Evolutionary conservation across 2,113 vertebrate species (phyloP).

Genomic region (Etheostoma cragini): DNA sequence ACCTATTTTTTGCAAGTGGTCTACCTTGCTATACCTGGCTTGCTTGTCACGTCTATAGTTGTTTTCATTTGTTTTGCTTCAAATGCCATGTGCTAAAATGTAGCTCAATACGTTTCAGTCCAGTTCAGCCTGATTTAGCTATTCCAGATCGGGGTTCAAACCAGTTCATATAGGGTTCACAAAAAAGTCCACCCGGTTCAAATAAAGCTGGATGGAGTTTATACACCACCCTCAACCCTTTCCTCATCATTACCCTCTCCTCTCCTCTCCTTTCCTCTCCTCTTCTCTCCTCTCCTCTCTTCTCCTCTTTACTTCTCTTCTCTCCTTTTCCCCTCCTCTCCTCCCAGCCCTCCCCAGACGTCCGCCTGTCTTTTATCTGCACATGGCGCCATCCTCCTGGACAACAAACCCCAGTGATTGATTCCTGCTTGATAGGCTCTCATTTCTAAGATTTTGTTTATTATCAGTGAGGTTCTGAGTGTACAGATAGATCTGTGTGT

Average conservation of each 20-base stretch:
- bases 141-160: neutral
- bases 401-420: conserved; percentile 96
- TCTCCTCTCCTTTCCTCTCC: neutral
- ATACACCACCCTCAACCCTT: neutral
- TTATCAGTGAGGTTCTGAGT: conserved; percentile 93
- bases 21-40: neutral
- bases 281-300: neutral
- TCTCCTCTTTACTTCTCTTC: neutral
- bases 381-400: conserved; percentile 96
- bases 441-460: conserved; percentile 97
- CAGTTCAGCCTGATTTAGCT: neutral
- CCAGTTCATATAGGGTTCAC: neutral
- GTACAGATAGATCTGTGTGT: conserved; percentile 42
- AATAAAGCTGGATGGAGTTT: conserved; percentile 15
- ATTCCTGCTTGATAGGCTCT: conserved; percentile 93
- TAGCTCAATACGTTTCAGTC: neutral
- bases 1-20: neutral
- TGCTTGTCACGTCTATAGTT: neutral
- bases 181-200: neutral
- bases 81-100: neutral
- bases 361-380: conserved; percentile 91
- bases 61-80: neutral
- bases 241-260: neutral
- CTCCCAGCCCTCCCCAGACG: conserved; percentile 80
- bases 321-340: conserved; percentile 30